Evolutionary conservation across 2,113 vertebrate genomes (phyloP).

Genomic region (Tupaia chinensis): DNA sequence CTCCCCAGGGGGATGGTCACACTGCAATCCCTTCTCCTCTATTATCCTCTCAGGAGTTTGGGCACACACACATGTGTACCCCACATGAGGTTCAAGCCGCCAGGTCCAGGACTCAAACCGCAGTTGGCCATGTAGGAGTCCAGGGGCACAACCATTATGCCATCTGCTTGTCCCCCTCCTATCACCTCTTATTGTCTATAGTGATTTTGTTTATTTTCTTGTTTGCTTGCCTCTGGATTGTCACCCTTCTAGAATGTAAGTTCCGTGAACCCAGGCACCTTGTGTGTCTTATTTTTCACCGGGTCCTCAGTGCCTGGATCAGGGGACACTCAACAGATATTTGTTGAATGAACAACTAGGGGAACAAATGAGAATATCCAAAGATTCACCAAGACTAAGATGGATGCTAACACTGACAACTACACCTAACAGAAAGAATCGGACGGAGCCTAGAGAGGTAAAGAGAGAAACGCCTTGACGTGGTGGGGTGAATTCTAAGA

Average conservation of each 20-base stretch:
- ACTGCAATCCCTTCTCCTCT: too few species aligned
- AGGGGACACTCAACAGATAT: background rate
- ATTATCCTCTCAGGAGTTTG: too few species aligned
- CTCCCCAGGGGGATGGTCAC: too few species aligned
- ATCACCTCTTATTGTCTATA: background rate
- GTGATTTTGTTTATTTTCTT: background rate
- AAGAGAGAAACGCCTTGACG: background rate
- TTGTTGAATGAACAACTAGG: conserved; percentile 24
- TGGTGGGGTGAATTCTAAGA: background rate
- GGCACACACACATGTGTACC: too few species aligned
- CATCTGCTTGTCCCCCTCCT: too few species aligned
- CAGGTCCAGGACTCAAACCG: too few species aligned
- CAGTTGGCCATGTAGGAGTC: too few species aligned
- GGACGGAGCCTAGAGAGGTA: background rate
- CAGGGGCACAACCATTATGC: too few species aligned
- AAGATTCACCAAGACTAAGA: background rate
- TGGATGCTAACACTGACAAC: background rate
- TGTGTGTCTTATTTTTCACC: background rate
- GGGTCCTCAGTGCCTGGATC: background rate
- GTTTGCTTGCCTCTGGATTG: background rate
- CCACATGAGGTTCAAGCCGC: too few species aligned
- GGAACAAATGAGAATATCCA: background rate
- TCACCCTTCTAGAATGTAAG: background rate
- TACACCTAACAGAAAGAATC: background rate
- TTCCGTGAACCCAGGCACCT: background rate